Evolutionary conservation across 1,140 invertebrate genomes (phyloP).

Genomic region (Dolichoris vasculosae): DNA sequence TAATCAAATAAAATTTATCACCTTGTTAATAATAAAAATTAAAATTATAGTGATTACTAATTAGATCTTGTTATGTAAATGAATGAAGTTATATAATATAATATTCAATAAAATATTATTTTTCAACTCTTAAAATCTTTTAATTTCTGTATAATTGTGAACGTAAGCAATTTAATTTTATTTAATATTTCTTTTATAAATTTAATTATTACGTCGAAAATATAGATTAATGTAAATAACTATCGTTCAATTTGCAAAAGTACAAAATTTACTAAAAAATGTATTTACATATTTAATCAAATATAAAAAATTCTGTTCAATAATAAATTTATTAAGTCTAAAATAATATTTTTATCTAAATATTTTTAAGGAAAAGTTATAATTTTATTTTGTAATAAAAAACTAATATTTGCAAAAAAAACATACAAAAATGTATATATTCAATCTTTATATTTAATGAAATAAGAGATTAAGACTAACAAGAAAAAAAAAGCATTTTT

Average conservation of each 20-base stretch:
- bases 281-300: conserved; percentile 15
- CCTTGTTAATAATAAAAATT: conserved; percentile 22
- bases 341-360: not conserved
- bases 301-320: conserved; percentile 8
- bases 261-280: conserved; percentile 15
- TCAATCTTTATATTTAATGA: not conserved
- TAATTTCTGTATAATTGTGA: not conserved
- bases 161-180: not conserved
- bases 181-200: conserved; percentile 6
- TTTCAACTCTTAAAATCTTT: conserved; percentile 3
- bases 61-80: conserved; percentile 12
- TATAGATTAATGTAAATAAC: not conserved
- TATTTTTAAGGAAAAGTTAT: not conserved
- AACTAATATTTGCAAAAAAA: not conserved
- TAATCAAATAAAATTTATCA: conserved; percentile 28
- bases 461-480: conserved; percentile 18
- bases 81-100: conserved; percentile 1
- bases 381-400: conserved; percentile 22
- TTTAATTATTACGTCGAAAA: not conserved
- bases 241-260: conserved; percentile 15
- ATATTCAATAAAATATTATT: conserved; percentile 8
- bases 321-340: conserved; percentile 15
- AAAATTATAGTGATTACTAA: not conserved
- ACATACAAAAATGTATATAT: not conserved
- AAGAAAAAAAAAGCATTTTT: not conserved